Evolutionary conservation across 2,797 vertebrate species (phyloP).

Genomic region (Manis javanica): DNA sequence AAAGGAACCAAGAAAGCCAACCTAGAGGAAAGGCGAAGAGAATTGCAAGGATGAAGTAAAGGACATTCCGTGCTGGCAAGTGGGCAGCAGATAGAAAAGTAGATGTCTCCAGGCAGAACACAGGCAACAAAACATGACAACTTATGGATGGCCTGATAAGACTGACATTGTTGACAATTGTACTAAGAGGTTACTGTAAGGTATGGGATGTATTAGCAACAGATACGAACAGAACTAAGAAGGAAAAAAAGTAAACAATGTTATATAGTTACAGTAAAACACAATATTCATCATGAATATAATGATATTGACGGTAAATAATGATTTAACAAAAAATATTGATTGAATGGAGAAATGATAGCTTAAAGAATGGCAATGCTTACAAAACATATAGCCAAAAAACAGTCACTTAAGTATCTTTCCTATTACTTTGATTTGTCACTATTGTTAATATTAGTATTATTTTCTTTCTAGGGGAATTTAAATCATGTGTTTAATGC

Average conservation of each 20-base stretch:
- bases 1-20: neutral
- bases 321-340: neutral
- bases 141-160: neutral
- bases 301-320: neutral
- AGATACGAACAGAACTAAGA: neutral
- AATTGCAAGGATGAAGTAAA: neutral
- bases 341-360: neutral
- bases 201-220: neutral
- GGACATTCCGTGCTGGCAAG: neutral
- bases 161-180: neutral
- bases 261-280: neutral
- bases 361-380: neutral
- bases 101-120: neutral
- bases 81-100: neutral
- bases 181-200: neutral
- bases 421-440: neutral
- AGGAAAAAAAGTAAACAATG: neutral
- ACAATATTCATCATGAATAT: neutral
- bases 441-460: neutral
- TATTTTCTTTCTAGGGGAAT: neutral
- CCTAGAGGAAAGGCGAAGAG: neutral
- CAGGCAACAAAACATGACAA: neutral
- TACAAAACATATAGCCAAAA: neutral
- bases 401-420: neutral
- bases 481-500: neutral